Evolutionary conservation across 2,113 vertebrate genomes (phyloP), one percentile per base, ranked within the genome.

Genomic region (Stigmatopora nigra): DNA sequence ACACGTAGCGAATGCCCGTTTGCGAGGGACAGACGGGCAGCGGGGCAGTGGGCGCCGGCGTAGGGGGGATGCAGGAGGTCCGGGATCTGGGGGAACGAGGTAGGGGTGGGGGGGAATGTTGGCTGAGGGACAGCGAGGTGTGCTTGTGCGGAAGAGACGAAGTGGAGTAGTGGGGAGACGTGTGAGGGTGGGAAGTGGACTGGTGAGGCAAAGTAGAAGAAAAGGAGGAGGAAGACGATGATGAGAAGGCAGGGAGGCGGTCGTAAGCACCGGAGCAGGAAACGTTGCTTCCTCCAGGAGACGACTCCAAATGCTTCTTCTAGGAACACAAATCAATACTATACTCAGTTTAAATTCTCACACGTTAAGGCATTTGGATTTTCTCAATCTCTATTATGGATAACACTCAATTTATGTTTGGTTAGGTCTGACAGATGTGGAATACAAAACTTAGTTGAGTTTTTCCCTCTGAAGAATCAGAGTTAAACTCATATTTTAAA

Each of bases 211-310:
- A 82, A 47, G 86, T 88, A 41, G 38, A 41, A 41, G 38, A 41
- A 41, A 41, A 41, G 1, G 87, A 89, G 1, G 79, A 80, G 48
- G 83, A 80, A 67, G 82, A 82, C 17, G 78, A 77, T 76, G 76
- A 87, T 67, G 57, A 81, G 77, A 88, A 78, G 82, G 92, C 91
- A 4, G 91, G 89, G 4, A 83, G 89, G 80, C 61, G 92, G 19
- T 94, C 93, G 0, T 92, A 93, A 63, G 91, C 88, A 67, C 89
- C 88, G 25, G 93, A 86, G 78, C 92, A 92, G 0, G 93, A 90
- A 77, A 92, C 91, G 22, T 92, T 95, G 88, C 92, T 91, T 82
- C 92, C 90, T 8, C 92, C 90, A 70, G 92, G 92, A 69, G 93
- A 92, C 8, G 84, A 85, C 36, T 96, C 89, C 0, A 73, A 67